phyloP scores from a whole-genome alignment of 2,113 vertebrate species.

The Laticauda colubrina region DNA sequence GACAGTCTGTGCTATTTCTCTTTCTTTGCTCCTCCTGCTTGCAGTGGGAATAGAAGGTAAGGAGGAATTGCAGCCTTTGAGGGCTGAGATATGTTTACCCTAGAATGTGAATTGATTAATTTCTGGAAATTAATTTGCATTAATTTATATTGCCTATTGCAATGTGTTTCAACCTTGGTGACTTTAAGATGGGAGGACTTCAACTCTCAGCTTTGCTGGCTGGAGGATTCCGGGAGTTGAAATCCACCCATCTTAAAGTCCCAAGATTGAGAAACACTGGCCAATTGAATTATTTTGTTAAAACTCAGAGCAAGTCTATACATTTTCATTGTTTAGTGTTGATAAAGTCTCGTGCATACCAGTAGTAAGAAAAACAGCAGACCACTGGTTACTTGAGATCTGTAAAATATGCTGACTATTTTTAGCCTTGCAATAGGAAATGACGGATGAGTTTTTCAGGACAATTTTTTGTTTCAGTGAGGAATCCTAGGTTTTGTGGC shows the following conservation, averaged over 20 bases:
- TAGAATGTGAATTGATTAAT: not conserved
- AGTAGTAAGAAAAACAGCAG: not conserved
- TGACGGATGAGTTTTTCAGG: not conserved
- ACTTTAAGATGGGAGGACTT: not conserved
- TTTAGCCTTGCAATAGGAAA: not conserved
- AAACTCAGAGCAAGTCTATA: not conserved
- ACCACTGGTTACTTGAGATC: not conserved
- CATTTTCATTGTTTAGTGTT: not conserved
- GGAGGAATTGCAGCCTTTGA: not conserved
- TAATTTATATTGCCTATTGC: not conserved
- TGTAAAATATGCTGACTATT: not conserved
- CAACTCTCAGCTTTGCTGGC: not conserved
- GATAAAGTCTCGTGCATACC: not conserved
- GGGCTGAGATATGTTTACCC: not conserved
- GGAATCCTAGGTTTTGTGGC: not conserved
- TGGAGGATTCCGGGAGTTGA: no score
- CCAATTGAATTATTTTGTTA: not conserved
- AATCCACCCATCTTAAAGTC: no score
- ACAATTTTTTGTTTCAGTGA: not conserved
- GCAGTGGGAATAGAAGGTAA: conserved; percentile 1
- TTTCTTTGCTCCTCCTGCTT: not conserved
- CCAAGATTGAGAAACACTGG: no score
- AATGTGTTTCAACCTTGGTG: not conserved
- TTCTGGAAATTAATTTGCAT: not conserved
- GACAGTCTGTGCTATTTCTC: not conserved